Conservation (phyloP, 1,140 invertebrate genomes). For the Neomicropteryx cornuta region DNA sequence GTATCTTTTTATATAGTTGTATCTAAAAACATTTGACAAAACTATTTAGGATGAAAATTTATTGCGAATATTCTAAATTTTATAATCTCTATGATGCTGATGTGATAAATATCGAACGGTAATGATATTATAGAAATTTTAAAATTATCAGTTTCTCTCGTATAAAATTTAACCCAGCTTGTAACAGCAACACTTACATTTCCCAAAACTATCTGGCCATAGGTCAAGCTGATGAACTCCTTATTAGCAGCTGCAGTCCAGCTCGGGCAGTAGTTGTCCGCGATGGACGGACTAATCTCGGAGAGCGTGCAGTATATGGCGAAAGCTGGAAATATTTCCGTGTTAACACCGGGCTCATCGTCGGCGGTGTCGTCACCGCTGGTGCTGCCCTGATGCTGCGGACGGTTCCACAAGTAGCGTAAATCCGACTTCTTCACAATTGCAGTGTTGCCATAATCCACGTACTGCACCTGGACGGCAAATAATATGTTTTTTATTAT, state of each 20-base stretch:
- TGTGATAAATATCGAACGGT: too few species aligned
- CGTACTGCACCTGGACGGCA: slow-evolving; percentile 48
- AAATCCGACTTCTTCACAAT: slow-evolving; percentile 25
- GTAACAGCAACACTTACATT: slow-evolving; percentile 34
- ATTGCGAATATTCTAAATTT: too few species aligned
- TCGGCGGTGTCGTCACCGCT: too few species aligned
- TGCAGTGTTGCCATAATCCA: slow-evolving; percentile 65
- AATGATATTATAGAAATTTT: too few species aligned
- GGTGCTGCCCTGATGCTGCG: too few species aligned
- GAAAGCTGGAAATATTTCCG: slow-evolving; percentile 34
- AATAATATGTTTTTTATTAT: slow-evolving; percentile 5
- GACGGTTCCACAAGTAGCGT: slow-evolving; percentile 22
- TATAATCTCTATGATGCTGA: too few species aligned
- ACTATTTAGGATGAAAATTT: too few species aligned
- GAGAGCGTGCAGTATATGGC: slow-evolving; percentile 62
- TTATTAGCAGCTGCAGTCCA: slow-evolving; percentile 48
- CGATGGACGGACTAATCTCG: slow-evolving; percentile 50
- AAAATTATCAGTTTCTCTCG: too few species aligned
- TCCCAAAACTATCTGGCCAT: slow-evolving; percentile 24
- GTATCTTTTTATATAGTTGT: too few species aligned
- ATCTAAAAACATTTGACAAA: too few species aligned
- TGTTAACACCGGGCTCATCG: slow-evolving; percentile 16
- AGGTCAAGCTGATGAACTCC: slow-evolving; percentile 34
- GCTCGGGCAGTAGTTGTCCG: slow-evolving; percentile 38
- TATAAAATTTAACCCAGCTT: too few species aligned